Percentiles rank a stretch among this genome's conserved stretches.
These are phyloP conservation scores for Enteromius thamalakanensis DNA, from an alignment of 2,797 vertebrate genomes.

Conservation along the genomic window DNA sequence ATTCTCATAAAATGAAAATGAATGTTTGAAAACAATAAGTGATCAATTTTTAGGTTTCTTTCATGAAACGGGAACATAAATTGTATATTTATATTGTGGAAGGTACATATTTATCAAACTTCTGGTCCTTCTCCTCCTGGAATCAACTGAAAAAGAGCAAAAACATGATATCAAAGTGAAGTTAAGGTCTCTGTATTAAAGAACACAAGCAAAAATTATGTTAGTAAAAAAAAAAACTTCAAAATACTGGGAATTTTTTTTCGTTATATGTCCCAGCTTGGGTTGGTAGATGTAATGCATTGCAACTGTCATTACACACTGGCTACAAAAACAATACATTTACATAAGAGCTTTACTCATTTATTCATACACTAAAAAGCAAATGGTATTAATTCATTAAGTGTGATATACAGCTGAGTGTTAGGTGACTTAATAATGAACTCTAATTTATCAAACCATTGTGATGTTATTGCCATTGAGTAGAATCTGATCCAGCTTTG, in stretches of 20 bases:
- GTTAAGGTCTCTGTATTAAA: too few species aligned
- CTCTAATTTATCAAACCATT: conserved; percentile 79
- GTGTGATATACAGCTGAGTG: background rate
- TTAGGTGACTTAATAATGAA: background rate
- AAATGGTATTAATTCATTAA: background rate
- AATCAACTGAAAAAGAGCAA: conserved; percentile 81
- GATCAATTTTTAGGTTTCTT: conserved; percentile 20
- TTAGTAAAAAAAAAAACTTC: background rate
- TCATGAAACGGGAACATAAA: conserved; percentile 40
- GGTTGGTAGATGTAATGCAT: background rate
- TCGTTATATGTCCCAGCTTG: background rate
- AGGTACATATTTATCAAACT: conserved; percentile 76
- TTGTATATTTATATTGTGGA: background rate
- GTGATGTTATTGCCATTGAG: conserved; percentile 97
- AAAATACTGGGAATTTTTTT: too few species aligned
- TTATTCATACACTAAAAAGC: background rate
- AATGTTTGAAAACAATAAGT: conserved; percentile 10
- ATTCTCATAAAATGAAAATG: conserved; percentile 1
- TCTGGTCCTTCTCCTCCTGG: conserved; percentile 98
- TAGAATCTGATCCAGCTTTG: conserved; percentile 94
- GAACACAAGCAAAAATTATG: background rate
- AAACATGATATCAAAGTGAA: background rate
- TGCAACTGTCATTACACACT: background rate
- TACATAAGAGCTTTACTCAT: background rate
- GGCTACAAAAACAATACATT: background rate